Base-by-base conservation (phyloP, 2,797 vertebrate species). In the Lithobates sylvaticus region DNA sequence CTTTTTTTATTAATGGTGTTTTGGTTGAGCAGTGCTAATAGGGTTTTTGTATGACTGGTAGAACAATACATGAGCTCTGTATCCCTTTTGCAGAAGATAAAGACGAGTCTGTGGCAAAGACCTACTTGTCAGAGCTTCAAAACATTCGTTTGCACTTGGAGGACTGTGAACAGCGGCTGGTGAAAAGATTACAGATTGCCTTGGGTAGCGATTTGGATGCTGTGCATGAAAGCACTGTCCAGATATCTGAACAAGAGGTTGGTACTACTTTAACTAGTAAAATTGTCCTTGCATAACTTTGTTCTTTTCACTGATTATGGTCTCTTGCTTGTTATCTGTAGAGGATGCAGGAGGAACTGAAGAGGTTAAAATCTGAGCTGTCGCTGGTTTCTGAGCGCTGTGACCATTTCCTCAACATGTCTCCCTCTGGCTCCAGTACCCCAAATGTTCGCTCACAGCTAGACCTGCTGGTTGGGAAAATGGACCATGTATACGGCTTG, bases 201-300 rank as follows among this genome's bases (percentile, higher is more conserved):
- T 89, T 94, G 88, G 90, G 93, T 27, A 68, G 92, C 87, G 90
- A 92, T 1, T 90, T 90, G 0, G 95, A 94, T 32, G 92, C 93
- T 69, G 77, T 91, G 58, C 89, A 90, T 29, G 96, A 97, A 6
- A 94, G 83, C 87, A 65, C 95, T 2, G 23, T 97, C 81, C 96
- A 95, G 88, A 95, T 98, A 0, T 92, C 94, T 0, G 97, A 98
- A 91, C 98, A 99, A 74, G 96, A 99, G 97, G 98, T 99, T 81
- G 91, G 95, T 65, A 1, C 65, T 23, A 61, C 1, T 50, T 26
- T 21, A 47, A 26, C 6, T 16, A 15, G 23, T 75, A 67, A 3
- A 71, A 39, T 10, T 70, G 69, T 70, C 23, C 29, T 32, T 1
- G 12, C 78, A 39, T 65, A 83, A 18, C 15, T 3, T 29, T 72